These are phyloP conservation scores for Athrips mouffetella DNA, from an alignment of 2,888 invertebrate genomes.

Conservation along the genomic window DNA sequence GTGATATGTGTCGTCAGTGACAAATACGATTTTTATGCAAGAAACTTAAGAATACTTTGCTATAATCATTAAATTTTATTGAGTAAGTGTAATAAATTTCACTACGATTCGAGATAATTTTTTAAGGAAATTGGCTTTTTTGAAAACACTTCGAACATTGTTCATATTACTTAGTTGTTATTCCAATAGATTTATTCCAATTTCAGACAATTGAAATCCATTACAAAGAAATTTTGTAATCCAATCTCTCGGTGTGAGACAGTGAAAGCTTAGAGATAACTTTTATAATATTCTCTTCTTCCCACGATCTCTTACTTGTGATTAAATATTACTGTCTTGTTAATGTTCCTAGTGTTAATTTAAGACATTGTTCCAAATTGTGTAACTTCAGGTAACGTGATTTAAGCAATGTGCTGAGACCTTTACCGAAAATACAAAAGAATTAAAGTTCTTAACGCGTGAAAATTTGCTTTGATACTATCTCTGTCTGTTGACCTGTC, in stretches of 20 bases:
- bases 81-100: too few relatives aligned
- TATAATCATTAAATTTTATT: too few relatives aligned
- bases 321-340: slow-evolving; percentile 36
- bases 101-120: too few relatives aligned
- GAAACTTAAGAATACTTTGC: too few relatives aligned
- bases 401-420: background rate
- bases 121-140: too few relatives aligned
- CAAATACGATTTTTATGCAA: too few relatives aligned
- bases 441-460: slow-evolving; percentile 2
- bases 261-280: slow-evolving; percentile 53
- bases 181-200: too few relatives aligned
- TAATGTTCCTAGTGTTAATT: slow-evolving; percentile 30
- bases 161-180: too few relatives aligned
- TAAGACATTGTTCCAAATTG: slow-evolving; percentile 18
- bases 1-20: too few relatives aligned
- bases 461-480: background rate
- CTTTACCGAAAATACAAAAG: background rate
- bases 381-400: slow-evolving; percentile 5
- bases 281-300: slow-evolving; percentile 45
- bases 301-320: slow-evolving; percentile 53
- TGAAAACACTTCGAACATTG: too few relatives aligned
- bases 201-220: background rate
- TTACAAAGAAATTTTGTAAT: background rate
- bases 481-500: background rate
- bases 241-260: slow-evolving; percentile 44